These are phyloP conservation scores for Glareola pratincola DNA, from an alignment of 2,113 vertebrate species.

Conservation along the genomic window DNA sequence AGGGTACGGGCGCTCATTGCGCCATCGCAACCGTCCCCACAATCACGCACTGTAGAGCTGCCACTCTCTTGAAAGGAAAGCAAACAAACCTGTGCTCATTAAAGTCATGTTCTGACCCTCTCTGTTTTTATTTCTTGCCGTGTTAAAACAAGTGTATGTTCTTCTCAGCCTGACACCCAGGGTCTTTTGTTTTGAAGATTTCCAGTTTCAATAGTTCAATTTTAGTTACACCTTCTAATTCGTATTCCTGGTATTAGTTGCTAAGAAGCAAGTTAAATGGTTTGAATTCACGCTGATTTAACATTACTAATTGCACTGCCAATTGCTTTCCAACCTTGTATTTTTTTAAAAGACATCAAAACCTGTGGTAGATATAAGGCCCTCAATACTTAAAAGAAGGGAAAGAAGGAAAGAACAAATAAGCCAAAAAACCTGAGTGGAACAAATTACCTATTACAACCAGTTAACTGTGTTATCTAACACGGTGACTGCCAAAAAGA, in stretches of 20 bases:
- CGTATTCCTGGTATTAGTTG: constrained; percentile 58
- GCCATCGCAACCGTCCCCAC: neutral
- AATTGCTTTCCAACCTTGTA: constrained; percentile 54
- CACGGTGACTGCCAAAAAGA: constrained; percentile 4
- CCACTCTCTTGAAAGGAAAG: constrained; percentile 5
- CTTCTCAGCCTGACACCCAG: constrained; percentile 30
- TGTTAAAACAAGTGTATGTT: constrained; percentile 53
- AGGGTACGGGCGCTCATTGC: neutral
- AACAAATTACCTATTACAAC: constrained; percentile 62
- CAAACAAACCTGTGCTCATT: constrained; percentile 10
- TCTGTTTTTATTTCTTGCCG: constrained; percentile 24
- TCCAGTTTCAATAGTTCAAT: constrained; percentile 53
- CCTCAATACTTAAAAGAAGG: constrained; percentile 33
- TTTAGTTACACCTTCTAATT: constrained; percentile 67
- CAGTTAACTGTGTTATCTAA: constrained; percentile 43
- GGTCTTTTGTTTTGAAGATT: constrained; percentile 49
- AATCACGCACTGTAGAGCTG: constrained; percentile 6
- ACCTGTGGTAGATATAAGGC: constrained; percentile 31
- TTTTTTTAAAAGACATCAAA: constrained; percentile 67
- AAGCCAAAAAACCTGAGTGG: constrained; percentile 47
- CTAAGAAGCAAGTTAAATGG: constrained; percentile 66
- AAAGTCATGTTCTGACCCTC: constrained; percentile 11
- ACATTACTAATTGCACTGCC: constrained; percentile 64
- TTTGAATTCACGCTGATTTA: constrained; percentile 66
- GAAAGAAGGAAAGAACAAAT: constrained; percentile 35